Conservation (phyloP, 2,797 vertebrate genomes). For the Anomalospiza imberbis region DNA sequence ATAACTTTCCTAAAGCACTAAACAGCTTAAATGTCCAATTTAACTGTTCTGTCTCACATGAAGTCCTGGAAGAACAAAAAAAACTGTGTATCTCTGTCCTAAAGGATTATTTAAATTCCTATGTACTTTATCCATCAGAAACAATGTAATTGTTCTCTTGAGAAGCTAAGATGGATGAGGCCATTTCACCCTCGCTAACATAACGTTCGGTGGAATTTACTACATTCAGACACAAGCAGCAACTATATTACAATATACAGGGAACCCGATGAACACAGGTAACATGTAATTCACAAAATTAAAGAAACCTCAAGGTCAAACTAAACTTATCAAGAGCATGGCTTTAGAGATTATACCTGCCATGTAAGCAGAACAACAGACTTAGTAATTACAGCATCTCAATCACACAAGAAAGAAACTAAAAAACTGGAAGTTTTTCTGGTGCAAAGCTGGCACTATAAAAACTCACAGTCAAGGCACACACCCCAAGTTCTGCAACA, state of each 20-base stretch:
- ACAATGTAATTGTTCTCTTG: background rate
- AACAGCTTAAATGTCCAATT: background rate
- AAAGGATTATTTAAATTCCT: background rate
- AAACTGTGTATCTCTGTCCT: background rate
- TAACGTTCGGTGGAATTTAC: background rate
- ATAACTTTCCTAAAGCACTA: background rate
- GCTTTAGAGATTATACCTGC: background rate
- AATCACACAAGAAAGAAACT: background rate
- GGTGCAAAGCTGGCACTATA: background rate
- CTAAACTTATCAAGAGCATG: background rate
- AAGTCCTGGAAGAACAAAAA: background rate
- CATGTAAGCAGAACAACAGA: background rate
- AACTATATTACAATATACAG: accelerated
- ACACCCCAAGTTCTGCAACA: background rate
- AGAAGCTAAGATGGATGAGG: background rate
- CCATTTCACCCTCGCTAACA: background rate
- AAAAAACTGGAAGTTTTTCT: background rate
- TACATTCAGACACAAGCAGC: background rate
- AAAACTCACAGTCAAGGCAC: background rate
- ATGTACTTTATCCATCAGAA: background rate
- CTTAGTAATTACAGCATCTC: background rate
- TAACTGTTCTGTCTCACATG: background rate
- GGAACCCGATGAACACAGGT: background rate
- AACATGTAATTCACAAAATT: background rate
- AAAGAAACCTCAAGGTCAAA: background rate